A percentile compares a stretch with the other conserved stretches of the same genome.
These are phyloP conservation scores for Phaenicophaeus curvirostris DNA, from an alignment of 2,797 vertebrate species.

Conservation along the genomic window DNA sequence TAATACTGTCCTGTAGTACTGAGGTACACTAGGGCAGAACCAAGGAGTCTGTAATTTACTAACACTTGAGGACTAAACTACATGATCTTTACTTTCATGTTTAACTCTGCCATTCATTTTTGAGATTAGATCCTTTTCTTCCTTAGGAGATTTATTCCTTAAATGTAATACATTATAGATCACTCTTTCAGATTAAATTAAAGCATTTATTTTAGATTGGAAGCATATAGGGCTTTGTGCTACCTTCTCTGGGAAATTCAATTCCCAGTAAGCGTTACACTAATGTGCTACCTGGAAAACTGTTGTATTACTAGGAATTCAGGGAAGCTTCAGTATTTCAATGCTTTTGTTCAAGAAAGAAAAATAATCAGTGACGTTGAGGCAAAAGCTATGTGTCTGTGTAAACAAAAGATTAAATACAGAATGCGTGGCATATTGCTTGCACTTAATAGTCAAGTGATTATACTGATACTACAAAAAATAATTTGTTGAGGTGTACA, in stretches of 20 bases:
- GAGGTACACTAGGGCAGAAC: not conserved
- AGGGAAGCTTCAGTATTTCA: not conserved
- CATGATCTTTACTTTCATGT: not conserved
- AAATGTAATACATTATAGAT: not conserved
- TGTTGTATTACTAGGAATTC: not conserved
- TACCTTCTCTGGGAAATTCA: not conserved
- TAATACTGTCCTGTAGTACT: not conserved
- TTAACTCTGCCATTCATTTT: not conserved
- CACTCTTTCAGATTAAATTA: not conserved
- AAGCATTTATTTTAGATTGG: not conserved
- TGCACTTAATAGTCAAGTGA: not conserved
- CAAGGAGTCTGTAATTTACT: not conserved
- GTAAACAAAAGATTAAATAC: not conserved
- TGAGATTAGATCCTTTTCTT: not conserved
- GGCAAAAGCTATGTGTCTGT: not conserved
- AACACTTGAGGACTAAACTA: not conserved
- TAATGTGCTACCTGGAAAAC: not conserved
- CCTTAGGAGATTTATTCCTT: not conserved
- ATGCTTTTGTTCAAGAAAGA: not conserved
- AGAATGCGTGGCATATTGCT: not conserved
- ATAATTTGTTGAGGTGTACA: not conserved
- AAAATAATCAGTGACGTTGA: not conserved
- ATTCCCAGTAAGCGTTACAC: not conserved
- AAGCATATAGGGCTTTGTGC: not conserved
- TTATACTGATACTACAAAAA: not conserved